Evolutionary conservation across 1,140 invertebrate genomes (phyloP).

Genomic region (Drepana arcuata): DNA sequence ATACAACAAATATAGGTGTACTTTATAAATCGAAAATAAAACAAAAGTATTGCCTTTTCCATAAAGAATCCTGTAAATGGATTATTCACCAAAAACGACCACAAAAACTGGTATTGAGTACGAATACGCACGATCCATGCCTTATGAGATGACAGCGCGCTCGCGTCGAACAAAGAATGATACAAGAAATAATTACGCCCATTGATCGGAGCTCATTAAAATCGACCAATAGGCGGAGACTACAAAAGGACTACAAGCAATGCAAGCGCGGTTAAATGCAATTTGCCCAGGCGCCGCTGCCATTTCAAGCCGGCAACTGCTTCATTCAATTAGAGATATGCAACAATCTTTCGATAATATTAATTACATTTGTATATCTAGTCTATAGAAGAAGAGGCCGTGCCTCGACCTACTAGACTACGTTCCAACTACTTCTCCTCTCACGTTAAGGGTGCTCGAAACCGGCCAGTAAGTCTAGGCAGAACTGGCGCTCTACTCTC

Average conservation of each 20-base stretch:
- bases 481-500: no score
- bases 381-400: no score
- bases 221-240: constrained; percentile 42
- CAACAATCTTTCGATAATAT: no score
- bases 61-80: constrained; percentile 15
- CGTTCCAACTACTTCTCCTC: no score
- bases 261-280: constrained; percentile 32
- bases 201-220: constrained; percentile 64
- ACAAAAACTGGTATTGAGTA: constrained; percentile 37
- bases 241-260: constrained; percentile 47
- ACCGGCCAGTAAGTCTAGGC: no score
- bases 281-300: constrained; percentile 56
- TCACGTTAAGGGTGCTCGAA: no score
- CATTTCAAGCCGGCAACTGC: constrained; percentile 39
- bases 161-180: constrained; percentile 57
- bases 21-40: no score
- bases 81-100: constrained; percentile 51
- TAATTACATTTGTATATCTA: no score
- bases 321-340: constrained; percentile 55
- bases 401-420: no score
- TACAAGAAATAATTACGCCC: constrained; percentile 67
- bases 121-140: constrained; percentile 29
- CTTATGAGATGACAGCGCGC: constrained; percentile 52
- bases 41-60: no score
- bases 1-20: no score